Base-by-base conservation (phyloP, 2,888 invertebrate species). In the Thymelicus sylvestris region DNA sequence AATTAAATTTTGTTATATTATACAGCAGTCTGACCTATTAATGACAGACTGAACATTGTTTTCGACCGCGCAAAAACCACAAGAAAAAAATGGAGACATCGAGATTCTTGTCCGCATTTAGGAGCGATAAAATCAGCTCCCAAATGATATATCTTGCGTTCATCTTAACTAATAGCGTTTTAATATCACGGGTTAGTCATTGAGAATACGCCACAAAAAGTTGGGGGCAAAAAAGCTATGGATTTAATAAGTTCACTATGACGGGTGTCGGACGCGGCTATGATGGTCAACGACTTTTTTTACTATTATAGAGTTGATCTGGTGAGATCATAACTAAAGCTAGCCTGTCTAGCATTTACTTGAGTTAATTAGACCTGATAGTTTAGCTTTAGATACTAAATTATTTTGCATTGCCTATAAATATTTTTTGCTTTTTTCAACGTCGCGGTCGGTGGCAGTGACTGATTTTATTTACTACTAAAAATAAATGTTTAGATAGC, bases 111-210 rank as follows among this genome's bases (percentile, higher is more conserved):
- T 87, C 83, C 88, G 86, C 86, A 87, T 92, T 92, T 90, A 88
- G 82, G 79, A 81, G 84, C 86, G 89, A 90, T 92, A 90, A 89
- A 88, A 90, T 90, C 88, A 84, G 86, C 86, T 87, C 88, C 83
- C 77, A 80, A 86, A 90, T 92, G 91, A 92, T 92, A 91, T 91
- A 92, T 91, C 81, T 87, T 81, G 79, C 82, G 79, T 79, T 82
- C 86, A 83, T 87, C 85, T 88, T 86, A 84, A 86, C 91, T 93
- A 93, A 93, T 93, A 91, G 91, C 90, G 79, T 91, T 93, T 92
- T 93, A 93, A 93, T 93, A 89, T 86, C 86, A 79, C 75, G 84
- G 83, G 83, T 92, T 89, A 91, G 88, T 91, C 90, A 92, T 88
- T 82, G 75, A 71, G 65, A 72, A 63, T 39, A 70, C 31, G 71